Evolutionary conservation across 1,140 invertebrate species (phyloP), one percentile per base, ranked within the genome.

Genomic region (Diploscapter pachys): DNA sequence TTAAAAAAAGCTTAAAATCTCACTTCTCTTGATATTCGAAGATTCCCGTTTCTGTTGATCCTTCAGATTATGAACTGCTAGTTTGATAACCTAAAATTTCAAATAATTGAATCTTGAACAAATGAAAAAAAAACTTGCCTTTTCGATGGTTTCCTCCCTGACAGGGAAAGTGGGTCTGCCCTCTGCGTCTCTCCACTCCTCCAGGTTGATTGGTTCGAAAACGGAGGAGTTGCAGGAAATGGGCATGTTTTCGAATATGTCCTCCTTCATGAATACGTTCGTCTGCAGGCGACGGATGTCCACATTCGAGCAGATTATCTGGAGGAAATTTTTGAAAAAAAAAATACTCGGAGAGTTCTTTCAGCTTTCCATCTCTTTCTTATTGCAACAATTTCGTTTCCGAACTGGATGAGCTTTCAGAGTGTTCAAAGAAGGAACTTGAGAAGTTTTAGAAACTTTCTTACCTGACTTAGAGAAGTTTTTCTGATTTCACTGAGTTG

Each of bases 401-500:
- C 31, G 31, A 31, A 31, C 31, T 31, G 31, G 31, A 31, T 31
- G 31, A 31, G 31, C 31, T 31, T 31, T 31, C 31, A 31, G 1
- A 31, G 63, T n/a, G 67, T 49, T 77, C 48, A 52, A 57, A 5
- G 31, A 4, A n/a, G 48, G 64, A 62, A 48, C 49, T 67, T 59
- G 4, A n/a, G 71, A 68, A 68, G 31, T 48, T 63, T 69, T 53
- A 53, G 50, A 66, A 8, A 73, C 81, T 63, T 80, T 85, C 54
- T 82, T 73, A 73, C 85, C 84, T 5, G 69, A 52, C 69, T 71
- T 57, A 76, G 49, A 9, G 50, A 54, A 0, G 75, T 72, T 13
- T 76, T 76, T 57, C 75, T 51, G 56, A 93, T 89, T 86, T 92
- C 89, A 63, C 87, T 80, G 64, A 93, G 81, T 87, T 93, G 92